phyloP scores from a whole-genome alignment of 2,888 invertebrate species.

The Pristionchus fissidentatus region DNA sequence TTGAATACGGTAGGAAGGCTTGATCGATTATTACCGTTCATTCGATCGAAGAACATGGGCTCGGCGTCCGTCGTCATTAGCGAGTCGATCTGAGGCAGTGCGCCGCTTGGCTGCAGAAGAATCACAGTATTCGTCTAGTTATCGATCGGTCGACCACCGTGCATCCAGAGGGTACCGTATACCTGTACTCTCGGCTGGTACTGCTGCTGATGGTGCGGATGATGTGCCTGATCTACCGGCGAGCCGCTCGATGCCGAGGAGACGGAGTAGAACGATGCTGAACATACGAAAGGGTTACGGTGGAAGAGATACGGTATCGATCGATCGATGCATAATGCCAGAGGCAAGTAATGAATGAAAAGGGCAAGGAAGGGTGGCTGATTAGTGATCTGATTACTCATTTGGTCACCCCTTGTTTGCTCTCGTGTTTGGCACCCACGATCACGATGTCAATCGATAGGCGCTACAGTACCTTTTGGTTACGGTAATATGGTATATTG shows the following conservation, averaged over 20 bases:
- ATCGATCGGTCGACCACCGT: background rate
- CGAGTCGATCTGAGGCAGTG: constrained; percentile 47
- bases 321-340: background rate
- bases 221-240: background rate
- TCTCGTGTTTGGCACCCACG: background rate
- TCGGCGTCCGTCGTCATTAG: constrained; percentile 46
- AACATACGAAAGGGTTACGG: background rate
- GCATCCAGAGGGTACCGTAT: background rate
- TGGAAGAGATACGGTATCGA: background rate
- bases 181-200: constrained; percentile 14
- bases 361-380: constrained; percentile 19
- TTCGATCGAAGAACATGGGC: constrained; percentile 30
- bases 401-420: background rate
- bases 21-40: background rate
- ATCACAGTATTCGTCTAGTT: background rate
- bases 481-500: no score
- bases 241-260: constrained; percentile 7
- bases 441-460: background rate
- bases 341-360: constrained; percentile 14
- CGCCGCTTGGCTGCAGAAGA: background rate
- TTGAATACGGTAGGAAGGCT: background rate
- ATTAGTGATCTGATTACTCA: constrained; percentile 18
- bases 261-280: constrained; percentile 39
- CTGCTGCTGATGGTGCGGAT: background rate
- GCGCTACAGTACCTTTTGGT: no score